These are phyloP conservation scores for Agrilus cyanescens DNA, from an alignment of 2,888 invertebrate genomes.

Conservation along the genomic window DNA sequence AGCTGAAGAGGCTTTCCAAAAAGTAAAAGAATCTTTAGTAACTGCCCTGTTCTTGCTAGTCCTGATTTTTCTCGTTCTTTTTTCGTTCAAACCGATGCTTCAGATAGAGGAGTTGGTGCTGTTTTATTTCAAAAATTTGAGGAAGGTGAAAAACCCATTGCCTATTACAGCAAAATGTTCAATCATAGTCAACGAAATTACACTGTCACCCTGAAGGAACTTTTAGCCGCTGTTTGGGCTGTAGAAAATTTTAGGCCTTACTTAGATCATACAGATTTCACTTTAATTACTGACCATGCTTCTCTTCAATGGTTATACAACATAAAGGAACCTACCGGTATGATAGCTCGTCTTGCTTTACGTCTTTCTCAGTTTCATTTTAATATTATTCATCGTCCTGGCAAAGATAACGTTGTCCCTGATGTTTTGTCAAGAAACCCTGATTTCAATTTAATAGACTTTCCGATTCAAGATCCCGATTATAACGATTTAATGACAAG, in stretches of 20 bases:
- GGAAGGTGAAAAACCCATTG: constrained; percentile 5
- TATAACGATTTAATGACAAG: too few species aligned
- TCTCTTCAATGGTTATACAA: constrained; percentile 11
- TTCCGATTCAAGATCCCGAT: too few species aligned
- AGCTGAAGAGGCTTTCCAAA: constrained; percentile 16
- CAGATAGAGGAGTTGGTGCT: constrained; percentile 15
- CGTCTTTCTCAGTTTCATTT: constrained; percentile 9
- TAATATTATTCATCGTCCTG: constrained; percentile 10
- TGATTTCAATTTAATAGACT: too few species aligned
- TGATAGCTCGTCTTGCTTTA: constrained; percentile 16
- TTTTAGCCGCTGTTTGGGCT: constrained; percentile 9
- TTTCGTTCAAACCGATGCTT: constrained; percentile 20
- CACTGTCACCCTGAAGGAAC: constrained; percentile 9
- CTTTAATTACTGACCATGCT: constrained; percentile 18
- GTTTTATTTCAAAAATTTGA: constrained; percentile 5
- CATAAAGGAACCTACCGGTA: constrained; percentile 11
- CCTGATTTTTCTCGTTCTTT: constrained; percentile 20
- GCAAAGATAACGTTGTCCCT: constrained; percentile 9
- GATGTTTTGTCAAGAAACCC: constrained; percentile 1
- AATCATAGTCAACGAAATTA: constrained; percentile 9
- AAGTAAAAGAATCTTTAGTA: constrained; percentile 17
- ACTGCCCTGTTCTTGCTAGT: constrained; percentile 16
- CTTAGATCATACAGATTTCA: constrained; percentile 13
- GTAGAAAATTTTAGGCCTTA: constrained; percentile 9
- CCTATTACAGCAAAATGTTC: constrained; percentile 8